Conservation (phyloP, 2,113 vertebrate species). For the Silurus asotus region DNA sequence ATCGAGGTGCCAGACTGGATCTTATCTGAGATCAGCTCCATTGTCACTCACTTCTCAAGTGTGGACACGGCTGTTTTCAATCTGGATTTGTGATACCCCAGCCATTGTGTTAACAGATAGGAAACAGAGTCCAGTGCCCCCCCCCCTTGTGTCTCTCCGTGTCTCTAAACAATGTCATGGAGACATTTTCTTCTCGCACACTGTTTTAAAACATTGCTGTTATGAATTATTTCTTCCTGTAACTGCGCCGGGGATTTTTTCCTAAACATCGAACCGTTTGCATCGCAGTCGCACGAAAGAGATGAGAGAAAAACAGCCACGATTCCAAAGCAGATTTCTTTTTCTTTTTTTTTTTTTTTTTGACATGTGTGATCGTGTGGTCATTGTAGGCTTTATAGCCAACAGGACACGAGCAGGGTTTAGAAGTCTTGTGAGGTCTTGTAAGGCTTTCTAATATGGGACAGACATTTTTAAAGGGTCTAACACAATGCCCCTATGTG, state of each 20-base stretch:
- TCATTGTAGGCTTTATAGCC: background rate
- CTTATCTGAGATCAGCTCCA: constrained; percentile 47
- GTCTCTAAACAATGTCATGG: constrained; percentile 34
- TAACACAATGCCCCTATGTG: background rate
- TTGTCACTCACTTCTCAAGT: constrained; percentile 50
- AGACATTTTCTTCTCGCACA: constrained; percentile 35
- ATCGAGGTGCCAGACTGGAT: constrained; percentile 28
- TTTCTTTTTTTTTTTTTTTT: background rate
- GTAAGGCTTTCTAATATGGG: constrained; percentile 15
- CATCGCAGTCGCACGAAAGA: background rate
- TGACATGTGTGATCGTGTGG: constrained; percentile 10
- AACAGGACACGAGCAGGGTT: constrained; percentile 26
- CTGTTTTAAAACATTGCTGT: constrained; percentile 48
- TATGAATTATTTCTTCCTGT: constrained; percentile 38
- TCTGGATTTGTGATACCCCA: constrained; percentile 34
- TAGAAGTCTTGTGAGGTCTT: background rate
- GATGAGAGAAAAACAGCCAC: constrained; percentile 12
- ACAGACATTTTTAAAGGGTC: background rate
- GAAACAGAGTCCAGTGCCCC: constrained; percentile 37
- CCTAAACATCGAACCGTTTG: constrained; percentile 31
- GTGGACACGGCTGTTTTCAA: constrained; percentile 42
- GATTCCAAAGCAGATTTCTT: constrained; percentile 29
- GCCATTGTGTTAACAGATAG: constrained; percentile 49
- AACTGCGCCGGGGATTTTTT: constrained; percentile 25
- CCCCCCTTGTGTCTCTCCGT: background rate